Conservation (phyloP, 2,797 vertebrate species). For the Paedocypris micromegethes region DNA sequence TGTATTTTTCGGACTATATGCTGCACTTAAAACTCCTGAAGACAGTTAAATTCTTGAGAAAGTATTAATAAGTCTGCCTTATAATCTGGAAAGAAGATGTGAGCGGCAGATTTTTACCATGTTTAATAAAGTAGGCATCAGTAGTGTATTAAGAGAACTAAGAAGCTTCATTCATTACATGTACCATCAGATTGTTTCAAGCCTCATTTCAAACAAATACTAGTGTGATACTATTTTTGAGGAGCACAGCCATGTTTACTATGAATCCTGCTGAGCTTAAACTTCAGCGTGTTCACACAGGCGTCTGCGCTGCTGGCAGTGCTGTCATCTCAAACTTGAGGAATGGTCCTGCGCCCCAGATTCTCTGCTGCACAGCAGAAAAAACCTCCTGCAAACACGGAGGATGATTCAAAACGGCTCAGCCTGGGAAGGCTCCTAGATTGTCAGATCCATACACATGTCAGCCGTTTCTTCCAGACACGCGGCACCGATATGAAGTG, state of each 20-base stretch:
- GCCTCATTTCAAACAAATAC: too few relatives aligned
- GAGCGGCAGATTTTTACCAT: too few relatives aligned
- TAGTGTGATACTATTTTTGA: too few relatives aligned
- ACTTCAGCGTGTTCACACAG: constrained; percentile 53
- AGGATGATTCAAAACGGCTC: constrained; percentile 47
- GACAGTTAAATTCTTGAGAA: too few relatives aligned
- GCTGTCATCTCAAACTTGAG: constrained; percentile 52
- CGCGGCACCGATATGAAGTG: constrained; percentile 23
- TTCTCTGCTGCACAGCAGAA: constrained; percentile 59
- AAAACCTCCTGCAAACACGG: constrained; percentile 52
- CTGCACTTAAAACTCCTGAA: too few relatives aligned
- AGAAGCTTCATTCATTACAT: too few relatives aligned
- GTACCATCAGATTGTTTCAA: too few relatives aligned
- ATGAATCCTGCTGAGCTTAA: constrained; percentile 45
- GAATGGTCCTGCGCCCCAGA: constrained; percentile 52
- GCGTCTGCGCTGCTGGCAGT: constrained; percentile 50
- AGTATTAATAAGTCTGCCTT: too few relatives aligned
- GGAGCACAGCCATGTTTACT: constrained; percentile 31
- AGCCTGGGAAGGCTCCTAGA: constrained; percentile 25
- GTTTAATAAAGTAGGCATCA: too few relatives aligned
- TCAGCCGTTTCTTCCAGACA: constrained; percentile 29
- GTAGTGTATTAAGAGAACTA: too few relatives aligned
- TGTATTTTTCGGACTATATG: too few relatives aligned
- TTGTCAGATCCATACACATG: constrained; percentile 33
- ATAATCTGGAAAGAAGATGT: too few relatives aligned